Conservation (phyloP, 2,888 invertebrate species). For the Pristionchus fissidentatus region DNA sequence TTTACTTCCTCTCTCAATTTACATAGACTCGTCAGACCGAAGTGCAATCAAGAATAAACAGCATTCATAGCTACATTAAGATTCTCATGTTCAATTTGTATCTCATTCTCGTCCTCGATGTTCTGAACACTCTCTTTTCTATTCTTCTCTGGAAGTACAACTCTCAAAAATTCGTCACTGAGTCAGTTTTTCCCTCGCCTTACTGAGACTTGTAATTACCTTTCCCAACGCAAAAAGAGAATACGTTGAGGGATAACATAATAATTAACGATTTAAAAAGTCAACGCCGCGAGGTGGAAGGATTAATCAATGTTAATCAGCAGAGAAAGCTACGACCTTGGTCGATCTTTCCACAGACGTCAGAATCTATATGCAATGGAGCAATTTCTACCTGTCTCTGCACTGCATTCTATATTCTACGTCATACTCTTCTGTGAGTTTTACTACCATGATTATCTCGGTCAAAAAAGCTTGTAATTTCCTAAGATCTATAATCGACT, state of each 20-base stretch:
- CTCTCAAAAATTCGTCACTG: neutral
- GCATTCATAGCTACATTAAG: too few relatives aligned
- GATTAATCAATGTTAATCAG: neutral
- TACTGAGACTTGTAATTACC: neutral
- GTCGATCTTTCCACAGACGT: neutral
- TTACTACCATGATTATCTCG: neutral
- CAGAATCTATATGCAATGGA: conserved; percentile 15
- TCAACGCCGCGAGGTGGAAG: neutral
- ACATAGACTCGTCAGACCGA: neutral
- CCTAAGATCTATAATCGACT: neutral
- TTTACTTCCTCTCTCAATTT: neutral
- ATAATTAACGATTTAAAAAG: too few relatives aligned
- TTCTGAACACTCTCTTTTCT: conserved; percentile 21
- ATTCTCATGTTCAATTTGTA: conserved; percentile 30
- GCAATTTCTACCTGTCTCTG: conserved; percentile 19
- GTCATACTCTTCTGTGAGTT: neutral
- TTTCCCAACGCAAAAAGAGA: neutral
- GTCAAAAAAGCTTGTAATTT: neutral
- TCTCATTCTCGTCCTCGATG: neutral
- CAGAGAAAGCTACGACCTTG: conserved; percentile 2
- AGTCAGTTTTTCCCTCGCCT: neutral
- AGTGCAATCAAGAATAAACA: too few relatives aligned
- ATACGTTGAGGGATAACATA: too few relatives aligned
- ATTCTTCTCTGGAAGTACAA: conserved; percentile 26
- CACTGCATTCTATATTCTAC: conserved; percentile 9